Evolutionary conservation across 2,113 vertebrate species (phyloP), one percentile per base, ranked within the genome.

Genomic region (Fulica atra): DNA sequence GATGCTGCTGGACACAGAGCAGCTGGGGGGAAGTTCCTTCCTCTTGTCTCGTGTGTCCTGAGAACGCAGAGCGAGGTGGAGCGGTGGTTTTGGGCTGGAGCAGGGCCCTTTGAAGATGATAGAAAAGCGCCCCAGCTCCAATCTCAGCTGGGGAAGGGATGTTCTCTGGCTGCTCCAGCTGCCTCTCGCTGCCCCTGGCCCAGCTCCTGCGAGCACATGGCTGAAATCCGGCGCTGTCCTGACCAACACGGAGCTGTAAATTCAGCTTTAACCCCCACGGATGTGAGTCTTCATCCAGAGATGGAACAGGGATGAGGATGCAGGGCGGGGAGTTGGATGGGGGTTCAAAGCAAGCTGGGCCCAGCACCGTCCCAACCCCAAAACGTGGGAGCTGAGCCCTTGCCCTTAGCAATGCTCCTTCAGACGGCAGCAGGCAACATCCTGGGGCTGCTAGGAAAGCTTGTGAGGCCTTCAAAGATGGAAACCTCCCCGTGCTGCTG

Each of bases 351-450:
- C 0, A 2, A 82, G 64, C 90, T 60, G 57, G 29, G 46, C 23
- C 11, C 38, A 8, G 29, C 63, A 64, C 38, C 42, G 12, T 79
- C 77, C 83, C 3, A 2, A 24, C 8, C 9, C 51, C 0, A 1
- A 0, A 0, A 0, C 0, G 0, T 3, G n/a, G 44, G 63, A 88
- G n/a, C 46, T 63, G 61, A 66, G 24, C 50, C 36, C 7, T 73
- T 13, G 33, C 9, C 54, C 11, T 68, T 20, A 17, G 1, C 64
- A 40, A 66, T 3, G 2, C 33, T 64, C 26, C 66, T 65, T n/a
- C 0, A 0, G 51, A 33, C 8, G 0, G 0, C 2, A 2, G 26
- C 0, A 1, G 29, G 72, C 48, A 60, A 56, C 74, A 8, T 20
- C 63, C 70, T 16, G 82, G 85, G 79, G 46, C 60, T 2, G 5